Evolutionary conservation across 2,797 vertebrate genomes (phyloP), one percentile per base, ranked within the genome.

Genomic region (Gallinago solitaria): DNA sequence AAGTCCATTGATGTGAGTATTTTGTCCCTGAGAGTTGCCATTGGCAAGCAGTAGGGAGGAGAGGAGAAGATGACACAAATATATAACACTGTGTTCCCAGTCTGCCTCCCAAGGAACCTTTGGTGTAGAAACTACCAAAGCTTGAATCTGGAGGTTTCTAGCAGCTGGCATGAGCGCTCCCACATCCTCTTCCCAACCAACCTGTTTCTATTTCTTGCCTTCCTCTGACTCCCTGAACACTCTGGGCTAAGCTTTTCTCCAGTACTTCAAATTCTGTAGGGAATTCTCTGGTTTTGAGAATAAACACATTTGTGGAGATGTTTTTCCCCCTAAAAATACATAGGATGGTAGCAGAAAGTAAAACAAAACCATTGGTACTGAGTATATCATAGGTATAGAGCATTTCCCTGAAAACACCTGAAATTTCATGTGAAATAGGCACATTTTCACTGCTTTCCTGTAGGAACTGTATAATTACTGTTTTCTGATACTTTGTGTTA

Each of bases 391-490:
- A 60, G 25, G 12, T 74, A 28, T 20, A 51, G 60, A 10, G 13
- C 19, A 63, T 8, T 3, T 67, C 43, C 24, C 56, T 73, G 14
- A 59, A 79, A 89, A 70, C 13, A 76, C 7, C 5, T 76, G 47
- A 88, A 39, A 24, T 91, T 47, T 79, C 33, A 47, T 16, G 6
- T 59, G 78, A 59, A 60, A 35, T 37, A 92, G 33, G 77, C 37
- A 35, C 3, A 3, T 70, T 83, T 89, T 77, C 74, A 86, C 18
- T 43, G 51, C 5, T 83, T 94, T 92, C 84, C 86, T 87, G 14
- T 89, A 87, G 51, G 54, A 83, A 67, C 86, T 95, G 54, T 86
- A 59, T 84, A 79, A 90, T 93, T 78, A 41, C 83, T 93, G 28
- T 43, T 93, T 89, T 63, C 35, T 51, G 20, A 74, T 77, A 75